Evolutionary conservation across 1,140 invertebrate genomes (phyloP), one percentile per base, ranked within the genome.

Genomic region (Sarcophaga peregrina): DNA sequence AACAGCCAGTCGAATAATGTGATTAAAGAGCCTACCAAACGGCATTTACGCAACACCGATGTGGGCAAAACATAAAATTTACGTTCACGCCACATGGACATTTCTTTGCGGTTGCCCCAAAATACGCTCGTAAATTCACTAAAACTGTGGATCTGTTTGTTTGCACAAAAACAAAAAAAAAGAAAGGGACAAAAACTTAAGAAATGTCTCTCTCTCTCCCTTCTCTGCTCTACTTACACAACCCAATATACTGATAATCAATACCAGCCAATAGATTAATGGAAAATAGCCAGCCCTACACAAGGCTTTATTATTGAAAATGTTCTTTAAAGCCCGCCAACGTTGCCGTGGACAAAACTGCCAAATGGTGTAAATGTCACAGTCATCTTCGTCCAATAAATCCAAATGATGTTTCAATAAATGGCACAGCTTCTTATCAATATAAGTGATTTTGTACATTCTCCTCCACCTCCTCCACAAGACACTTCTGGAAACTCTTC

Each of bases 391-490:
- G n/a, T 74, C 47, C 5, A 47, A 58, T 17, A 83, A 25, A 80
- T 83, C 80, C 48, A 83, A 75, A 80, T 82, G 74, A 74, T 80
- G 72, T 8, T 81, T 74, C 11, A 84, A n/a, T 11, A 84, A 82
- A 9, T 74, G 47, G 17, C 83, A 84, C 15, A 82, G 80, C n/a
- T 84, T 82, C 20, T 83, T 76, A 73, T 84, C 80, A 73, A 83
- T 83, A 48, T 76, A 37, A 52, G 68, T 58, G 20, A 84, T 78
- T 82, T 82, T 82, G 46, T 84, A 84, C 84, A 84, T 84, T 52
- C 15, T 73, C 20, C 20, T 20, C 25, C 25, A 2, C 25, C 25
- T 37, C 25, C 25, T 37, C 4, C 25, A 37, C 1, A 4, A 37
- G n/a, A 37, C 25, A 37, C 25, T 37, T n/a, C n/a, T 37, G 25